phyloP scores from a whole-genome alignment of 2,888 invertebrate species.

The Resseliella maxima region DNA sequence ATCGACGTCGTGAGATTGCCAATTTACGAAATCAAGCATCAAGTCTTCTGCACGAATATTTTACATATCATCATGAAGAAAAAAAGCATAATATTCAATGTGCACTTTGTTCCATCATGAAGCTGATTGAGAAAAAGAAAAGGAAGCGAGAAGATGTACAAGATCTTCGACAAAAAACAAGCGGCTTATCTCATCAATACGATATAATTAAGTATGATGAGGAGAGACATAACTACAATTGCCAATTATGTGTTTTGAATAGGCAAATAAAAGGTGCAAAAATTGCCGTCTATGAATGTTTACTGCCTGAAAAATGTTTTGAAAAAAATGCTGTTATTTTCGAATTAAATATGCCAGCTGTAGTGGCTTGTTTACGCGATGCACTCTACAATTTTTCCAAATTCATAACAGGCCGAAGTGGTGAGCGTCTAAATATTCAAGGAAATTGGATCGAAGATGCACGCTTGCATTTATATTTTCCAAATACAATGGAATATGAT shows the following conservation, averaged over 20 bases:
- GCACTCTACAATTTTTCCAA: background rate
- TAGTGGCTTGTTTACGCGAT: constrained; percentile 20
- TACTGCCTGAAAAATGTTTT: background rate
- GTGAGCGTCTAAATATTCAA: background rate
- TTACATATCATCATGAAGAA: background rate
- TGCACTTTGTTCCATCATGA: too few relatives aligned
- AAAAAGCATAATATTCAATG: background rate
- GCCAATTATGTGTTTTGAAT: background rate
- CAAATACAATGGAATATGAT: background rate
- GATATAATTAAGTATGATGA: background rate
- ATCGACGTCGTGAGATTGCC: background rate
- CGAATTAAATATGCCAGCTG: background rate
- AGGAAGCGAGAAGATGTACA: background rate
- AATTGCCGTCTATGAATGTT: background rate
- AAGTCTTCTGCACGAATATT: background rate
- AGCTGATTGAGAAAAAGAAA: background rate
- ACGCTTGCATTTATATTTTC: too few relatives aligned
- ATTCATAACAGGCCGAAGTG: too few relatives aligned
- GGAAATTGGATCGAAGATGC: background rate
- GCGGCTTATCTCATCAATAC: background rate
- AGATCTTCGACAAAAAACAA: background rate
- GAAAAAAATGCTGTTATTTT: constrained; percentile 26
- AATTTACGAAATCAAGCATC: background rate
- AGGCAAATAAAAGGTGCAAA: background rate
- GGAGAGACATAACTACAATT: background rate